Conservation (phyloP, 2,797 vertebrate species). For the Lepus oiostolus region DNA sequence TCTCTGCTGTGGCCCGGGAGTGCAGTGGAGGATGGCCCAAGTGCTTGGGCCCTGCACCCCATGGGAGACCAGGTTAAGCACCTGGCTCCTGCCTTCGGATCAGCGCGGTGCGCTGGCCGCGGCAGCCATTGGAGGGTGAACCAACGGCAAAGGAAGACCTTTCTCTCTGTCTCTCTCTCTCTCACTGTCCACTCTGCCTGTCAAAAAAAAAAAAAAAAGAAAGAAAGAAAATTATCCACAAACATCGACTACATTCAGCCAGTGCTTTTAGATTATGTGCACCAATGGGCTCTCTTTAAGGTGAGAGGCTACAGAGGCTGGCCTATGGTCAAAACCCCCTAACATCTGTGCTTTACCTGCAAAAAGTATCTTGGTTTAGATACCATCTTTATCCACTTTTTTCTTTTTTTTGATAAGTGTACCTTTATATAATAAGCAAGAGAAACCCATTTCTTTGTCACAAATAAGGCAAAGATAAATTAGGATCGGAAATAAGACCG, state of each 20-base stretch:
- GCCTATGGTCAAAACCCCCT: neutral
- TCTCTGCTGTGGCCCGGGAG: too few species aligned
- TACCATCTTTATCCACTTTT: neutral
- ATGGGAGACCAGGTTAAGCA: too few species aligned
- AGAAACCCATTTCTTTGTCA: constrained; percentile 44
- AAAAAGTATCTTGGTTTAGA: constrained; percentile 33
- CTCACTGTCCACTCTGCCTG: too few species aligned
- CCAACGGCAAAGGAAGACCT: too few species aligned
- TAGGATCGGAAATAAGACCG: neutral
- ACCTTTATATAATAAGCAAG: constrained; percentile 39
- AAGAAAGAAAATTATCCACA: neutral
- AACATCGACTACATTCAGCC: neutral
- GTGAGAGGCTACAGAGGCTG: neutral
- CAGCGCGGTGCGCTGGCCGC: too few species aligned
- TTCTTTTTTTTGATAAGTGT: neutral
- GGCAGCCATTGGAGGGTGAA: too few species aligned
- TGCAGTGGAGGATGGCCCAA: too few species aligned
- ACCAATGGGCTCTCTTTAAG: neutral
- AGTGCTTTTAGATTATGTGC: neutral
- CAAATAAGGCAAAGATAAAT: constrained; percentile 27
- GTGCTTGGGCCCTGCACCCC: too few species aligned
- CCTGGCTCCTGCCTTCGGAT: too few species aligned
- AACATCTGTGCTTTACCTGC: neutral
- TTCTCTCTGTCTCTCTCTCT: too few species aligned
- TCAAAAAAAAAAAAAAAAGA: too few species aligned